These are phyloP conservation scores for Puffinus mauretanicus DNA, from an alignment of 2,113 vertebrate genomes.

Conservation along the genomic window DNA sequence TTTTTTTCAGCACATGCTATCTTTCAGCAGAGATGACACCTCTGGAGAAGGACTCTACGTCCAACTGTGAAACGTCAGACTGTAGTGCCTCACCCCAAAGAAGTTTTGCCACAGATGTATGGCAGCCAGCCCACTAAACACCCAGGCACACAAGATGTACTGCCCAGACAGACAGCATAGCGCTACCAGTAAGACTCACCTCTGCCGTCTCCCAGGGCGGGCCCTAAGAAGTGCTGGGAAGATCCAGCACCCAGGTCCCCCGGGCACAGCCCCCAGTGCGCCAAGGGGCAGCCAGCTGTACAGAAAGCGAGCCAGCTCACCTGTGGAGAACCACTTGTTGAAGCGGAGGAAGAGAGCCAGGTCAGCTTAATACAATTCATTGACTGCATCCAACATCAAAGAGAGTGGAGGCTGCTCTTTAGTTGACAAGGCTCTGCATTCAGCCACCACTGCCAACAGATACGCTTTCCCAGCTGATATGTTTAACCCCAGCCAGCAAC, in stretches of 20 bases:
- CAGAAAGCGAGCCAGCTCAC: not conserved
- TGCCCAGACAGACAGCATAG: not conserved
- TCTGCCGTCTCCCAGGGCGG: not conserved
- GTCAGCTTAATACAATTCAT: not conserved
- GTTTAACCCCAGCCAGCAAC: too few relatives aligned
- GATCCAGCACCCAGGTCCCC: not conserved
- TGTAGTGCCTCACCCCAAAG: not conserved
- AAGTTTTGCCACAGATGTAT: not conserved
- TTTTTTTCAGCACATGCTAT: not conserved
- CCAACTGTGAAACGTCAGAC: not conserved
- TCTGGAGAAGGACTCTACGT: not conserved
- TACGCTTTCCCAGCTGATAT: not conserved
- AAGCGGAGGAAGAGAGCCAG: not conserved
- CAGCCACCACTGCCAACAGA: not conserved
- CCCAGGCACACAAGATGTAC: not conserved
- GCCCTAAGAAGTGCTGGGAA: not conserved
- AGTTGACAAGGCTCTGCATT: not conserved
- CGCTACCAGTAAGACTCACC: not conserved
- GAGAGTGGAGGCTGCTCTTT: not conserved
- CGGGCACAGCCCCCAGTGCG: rapidly evolving
- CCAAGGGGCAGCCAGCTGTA: not conserved
- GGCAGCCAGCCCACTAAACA: not conserved
- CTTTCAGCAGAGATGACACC: not conserved
- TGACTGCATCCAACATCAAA: not conserved
- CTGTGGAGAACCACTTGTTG: not conserved